phyloP scores from a whole-genome alignment of 64 coral and sea anemone genomes.

The Dendronephthya gigantea region DNA sequence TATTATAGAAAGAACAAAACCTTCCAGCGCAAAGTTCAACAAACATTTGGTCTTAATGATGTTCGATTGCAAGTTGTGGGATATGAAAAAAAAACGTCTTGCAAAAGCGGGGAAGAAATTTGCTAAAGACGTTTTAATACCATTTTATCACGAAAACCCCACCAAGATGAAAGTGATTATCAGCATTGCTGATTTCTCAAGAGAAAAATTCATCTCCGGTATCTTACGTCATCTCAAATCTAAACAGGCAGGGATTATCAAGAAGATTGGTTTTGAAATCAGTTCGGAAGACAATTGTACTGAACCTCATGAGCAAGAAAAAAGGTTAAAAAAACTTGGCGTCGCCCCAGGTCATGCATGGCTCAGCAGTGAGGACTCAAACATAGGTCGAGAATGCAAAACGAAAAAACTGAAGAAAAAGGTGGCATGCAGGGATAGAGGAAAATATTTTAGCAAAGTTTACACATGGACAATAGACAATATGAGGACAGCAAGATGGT shows the following conservation, averaged over 20 bases:
- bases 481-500: constrained; percentile 11
- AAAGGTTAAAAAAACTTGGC: constrained; percentile 18
- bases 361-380: constrained; percentile 30
- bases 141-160: constrained; percentile 27
- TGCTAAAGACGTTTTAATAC: constrained; percentile 27
- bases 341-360: constrained; percentile 35
- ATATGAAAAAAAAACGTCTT: constrained; percentile 13
- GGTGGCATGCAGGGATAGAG: constrained; percentile 32
- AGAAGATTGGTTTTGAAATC: constrained; percentile 37
- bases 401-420: constrained; percentile 16
- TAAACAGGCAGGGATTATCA: constrained; percentile 16
- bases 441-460: constrained; percentile 38
- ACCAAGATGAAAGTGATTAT: constrained; percentile 38
- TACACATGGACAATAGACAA: constrained; percentile 33
- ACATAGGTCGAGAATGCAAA: not conserved
- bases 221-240: constrained; percentile 18
- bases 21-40: constrained; percentile 20
- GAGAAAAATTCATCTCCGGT: constrained; percentile 21
- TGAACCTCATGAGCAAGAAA: constrained; percentile 20
- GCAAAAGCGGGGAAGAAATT: constrained; percentile 31
- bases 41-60: constrained; percentile 26
- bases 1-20: constrained; percentile 33
- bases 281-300: constrained; percentile 7
- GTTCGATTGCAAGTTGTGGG: constrained; percentile 27
- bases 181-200: constrained; percentile 16